These are phyloP conservation scores for Eurypyga helias DNA, from an alignment of 2,113 vertebrate genomes.

Conservation along the genomic window DNA sequence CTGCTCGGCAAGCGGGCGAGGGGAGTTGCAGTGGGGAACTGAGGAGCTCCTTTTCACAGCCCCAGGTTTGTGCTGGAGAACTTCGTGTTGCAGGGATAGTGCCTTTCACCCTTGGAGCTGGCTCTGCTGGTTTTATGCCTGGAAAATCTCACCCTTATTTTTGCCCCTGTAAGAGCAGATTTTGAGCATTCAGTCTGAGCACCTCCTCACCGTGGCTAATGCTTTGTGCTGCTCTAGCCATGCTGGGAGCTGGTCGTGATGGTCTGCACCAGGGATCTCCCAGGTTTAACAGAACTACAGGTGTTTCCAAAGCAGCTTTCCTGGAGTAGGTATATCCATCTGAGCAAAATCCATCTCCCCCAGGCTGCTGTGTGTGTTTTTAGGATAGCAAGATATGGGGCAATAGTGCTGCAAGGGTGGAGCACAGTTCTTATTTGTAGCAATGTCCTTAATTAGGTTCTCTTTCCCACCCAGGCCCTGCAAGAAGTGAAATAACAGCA, in stretches of 20 bases:
- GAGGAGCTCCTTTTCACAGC: neutral
- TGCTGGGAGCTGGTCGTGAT: neutral
- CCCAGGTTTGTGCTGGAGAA: neutral
- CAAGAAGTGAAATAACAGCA: neutral
- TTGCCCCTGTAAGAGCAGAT: neutral
- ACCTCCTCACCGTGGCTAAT: neutral
- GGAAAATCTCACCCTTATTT: neutral
- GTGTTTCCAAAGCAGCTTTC: neutral
- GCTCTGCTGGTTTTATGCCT: neutral
- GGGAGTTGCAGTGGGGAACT: neutral
- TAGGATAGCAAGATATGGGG: neutral
- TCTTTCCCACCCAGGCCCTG: neutral
- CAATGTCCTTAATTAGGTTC: neutral
- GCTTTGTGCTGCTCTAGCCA: neutral
- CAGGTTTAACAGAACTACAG: neutral
- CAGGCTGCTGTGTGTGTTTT: neutral
- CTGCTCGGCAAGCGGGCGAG: neutral
- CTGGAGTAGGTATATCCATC: neutral
- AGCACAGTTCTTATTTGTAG: neutral
- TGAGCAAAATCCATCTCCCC: neutral
- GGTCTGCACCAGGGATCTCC: neutral
- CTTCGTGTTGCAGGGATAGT: fast-evolving
- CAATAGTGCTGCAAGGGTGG: neutral
- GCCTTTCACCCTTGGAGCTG: neutral
- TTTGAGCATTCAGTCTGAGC: neutral